phyloP scores from a whole-genome alignment of 2,113 vertebrate species.

The Empidonax traillii region DNA sequence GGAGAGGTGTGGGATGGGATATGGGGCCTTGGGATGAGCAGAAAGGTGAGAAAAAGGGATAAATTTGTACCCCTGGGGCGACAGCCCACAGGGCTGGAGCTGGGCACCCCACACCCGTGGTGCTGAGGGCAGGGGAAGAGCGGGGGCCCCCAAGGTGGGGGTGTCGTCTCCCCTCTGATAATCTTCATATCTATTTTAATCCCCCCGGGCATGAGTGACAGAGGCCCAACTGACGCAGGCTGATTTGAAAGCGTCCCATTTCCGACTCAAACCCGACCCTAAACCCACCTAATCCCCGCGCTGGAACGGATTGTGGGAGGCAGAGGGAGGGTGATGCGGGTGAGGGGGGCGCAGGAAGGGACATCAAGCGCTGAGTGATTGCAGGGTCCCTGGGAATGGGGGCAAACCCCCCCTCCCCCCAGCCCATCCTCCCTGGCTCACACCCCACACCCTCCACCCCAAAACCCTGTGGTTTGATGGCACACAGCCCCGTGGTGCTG shows the following conservation, averaged over 20 bases:
- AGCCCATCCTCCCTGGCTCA: neutral
- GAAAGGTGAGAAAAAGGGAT: neutral
- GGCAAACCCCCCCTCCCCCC: neutral
- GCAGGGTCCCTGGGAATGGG: neutral
- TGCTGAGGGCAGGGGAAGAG: neutral
- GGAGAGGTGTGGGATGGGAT: neutral
- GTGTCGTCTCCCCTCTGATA: neutral
- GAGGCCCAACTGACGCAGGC: slow-evolving; percentile 40
- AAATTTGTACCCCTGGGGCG: neutral
- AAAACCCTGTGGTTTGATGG: fast-evolving
- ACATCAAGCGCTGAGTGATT: fast-evolving
- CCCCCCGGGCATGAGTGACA: neutral
- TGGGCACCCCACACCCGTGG: neutral
- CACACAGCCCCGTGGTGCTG: neutral
- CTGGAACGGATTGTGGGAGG: neutral
- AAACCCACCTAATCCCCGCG: slow-evolving; percentile 61
- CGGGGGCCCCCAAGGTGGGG: neutral
- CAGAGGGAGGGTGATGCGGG: neutral
- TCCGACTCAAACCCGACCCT: slow-evolving; percentile 39
- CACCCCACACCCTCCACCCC: neutral
- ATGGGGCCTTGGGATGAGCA: neutral
- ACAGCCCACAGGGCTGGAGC: fast-evolving
- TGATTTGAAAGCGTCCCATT: slow-evolving; percentile 66
- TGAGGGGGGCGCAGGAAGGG: neutral
- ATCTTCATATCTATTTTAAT: slow-evolving; percentile 68